Evolutionary conservation across 2,113 vertebrate species (phyloP).

Genomic region (Coptodon bakossiorum): DNA sequence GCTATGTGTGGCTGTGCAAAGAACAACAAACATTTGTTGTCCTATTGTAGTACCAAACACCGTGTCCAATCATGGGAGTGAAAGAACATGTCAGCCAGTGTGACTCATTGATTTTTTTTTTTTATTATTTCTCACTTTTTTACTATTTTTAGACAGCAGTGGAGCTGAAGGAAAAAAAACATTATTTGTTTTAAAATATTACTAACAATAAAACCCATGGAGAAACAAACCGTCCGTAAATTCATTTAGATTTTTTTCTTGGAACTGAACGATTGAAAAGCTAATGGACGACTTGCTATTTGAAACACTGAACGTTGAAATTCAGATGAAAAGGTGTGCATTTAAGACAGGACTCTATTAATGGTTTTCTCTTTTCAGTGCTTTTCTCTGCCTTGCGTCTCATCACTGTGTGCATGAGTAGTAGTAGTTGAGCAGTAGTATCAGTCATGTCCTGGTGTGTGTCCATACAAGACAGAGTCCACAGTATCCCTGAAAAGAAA

Average conservation of each 20-base stretch:
- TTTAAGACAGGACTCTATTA: not conserved
- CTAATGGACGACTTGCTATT: not conserved
- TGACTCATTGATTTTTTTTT: not conserved
- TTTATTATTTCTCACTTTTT: not conserved
- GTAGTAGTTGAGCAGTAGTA: not conserved
- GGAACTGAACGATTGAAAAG: not conserved
- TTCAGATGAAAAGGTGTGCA: not conserved
- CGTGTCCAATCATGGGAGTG: not conserved
- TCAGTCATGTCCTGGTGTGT: not conserved
- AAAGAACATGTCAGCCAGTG: not conserved
- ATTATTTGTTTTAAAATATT: not conserved
- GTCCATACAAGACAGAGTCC: not conserved
- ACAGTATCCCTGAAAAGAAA: not conserved
- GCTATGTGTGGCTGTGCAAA: not conserved
- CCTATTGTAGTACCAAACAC: not conserved
- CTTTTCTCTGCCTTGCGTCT: not conserved
- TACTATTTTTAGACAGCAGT: not conserved
- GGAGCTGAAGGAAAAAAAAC: not conserved
- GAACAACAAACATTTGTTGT: not conserved
- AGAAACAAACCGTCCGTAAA: not conserved
- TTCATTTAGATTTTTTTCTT: not conserved
- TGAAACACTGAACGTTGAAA: not conserved
- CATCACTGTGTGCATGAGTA: not conserved
- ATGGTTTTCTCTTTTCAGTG: not conserved
- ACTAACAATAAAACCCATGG: not conserved